Conservation (phyloP, 2,888 invertebrate genomes). For the Monoplex corrugatus region DNA sequence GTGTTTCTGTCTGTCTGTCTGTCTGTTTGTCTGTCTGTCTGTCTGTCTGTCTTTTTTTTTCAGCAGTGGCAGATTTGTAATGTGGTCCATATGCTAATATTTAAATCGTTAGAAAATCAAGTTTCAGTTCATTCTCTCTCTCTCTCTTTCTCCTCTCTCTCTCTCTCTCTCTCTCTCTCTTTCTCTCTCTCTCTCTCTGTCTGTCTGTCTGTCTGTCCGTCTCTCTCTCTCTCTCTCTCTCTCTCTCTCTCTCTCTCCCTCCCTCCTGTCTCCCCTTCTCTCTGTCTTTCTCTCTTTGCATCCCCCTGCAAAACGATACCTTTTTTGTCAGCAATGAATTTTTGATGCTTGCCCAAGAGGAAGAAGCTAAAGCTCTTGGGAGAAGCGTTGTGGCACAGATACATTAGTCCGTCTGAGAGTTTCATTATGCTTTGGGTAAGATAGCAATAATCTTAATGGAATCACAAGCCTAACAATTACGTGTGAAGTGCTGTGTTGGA, state of each 20-base stretch:
- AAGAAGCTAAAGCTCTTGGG: neutral
- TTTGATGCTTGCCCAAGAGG: neutral
- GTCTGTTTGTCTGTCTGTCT: neutral
- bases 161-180: neutral
- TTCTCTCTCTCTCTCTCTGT: too few species aligned
- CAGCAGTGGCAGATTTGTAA: too few species aligned
- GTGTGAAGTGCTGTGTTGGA: neutral
- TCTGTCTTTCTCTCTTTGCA: neutral
- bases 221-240: neutral
- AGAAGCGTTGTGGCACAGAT: neutral
- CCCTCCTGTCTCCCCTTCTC: neutral
- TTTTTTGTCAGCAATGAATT: neutral
- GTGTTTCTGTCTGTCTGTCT: neutral
- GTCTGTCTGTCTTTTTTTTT: neutral
- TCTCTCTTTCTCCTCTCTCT: neutral
- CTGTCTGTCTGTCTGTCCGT: neutral
- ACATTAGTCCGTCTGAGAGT: neutral
- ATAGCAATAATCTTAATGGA: constrained; percentile 30
- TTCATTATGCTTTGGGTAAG: neutral
- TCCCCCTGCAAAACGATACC: neutral
- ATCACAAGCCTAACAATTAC: neutral
- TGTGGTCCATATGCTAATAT: too few species aligned
- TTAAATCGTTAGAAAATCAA: too few species aligned
- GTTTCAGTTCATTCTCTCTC: too few species aligned
- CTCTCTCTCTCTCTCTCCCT: neutral